Base-by-base conservation (phyloP, 2,888 invertebrate genomes). In the Crepidodera aurea region DNA sequence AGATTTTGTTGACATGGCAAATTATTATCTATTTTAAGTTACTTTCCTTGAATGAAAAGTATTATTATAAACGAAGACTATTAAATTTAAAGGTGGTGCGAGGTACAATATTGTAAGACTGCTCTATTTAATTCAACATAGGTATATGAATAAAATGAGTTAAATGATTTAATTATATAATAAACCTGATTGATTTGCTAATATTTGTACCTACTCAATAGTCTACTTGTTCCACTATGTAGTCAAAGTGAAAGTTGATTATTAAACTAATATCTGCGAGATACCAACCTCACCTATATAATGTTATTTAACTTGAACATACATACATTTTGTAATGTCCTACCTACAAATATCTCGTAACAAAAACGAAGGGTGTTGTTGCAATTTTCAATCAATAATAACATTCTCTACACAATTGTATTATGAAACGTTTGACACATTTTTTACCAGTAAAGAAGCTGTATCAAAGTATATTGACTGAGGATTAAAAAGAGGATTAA, bases 231-330 rank as follows among this genome's bases (percentile, higher is more conserved):
- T 53, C 15, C 39, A 29, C 44, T 22, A 5, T 27, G 40, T 37
- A 48, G n/a, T 32, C 7, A 46, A 62, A 63, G 63, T 59, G 63
- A 63, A 63, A 63, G 62, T 62, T 34, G 18, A 27, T 42, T 53
- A 37, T 40, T 58, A 58, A 50, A 53, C 15, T 15, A n/a, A 39
- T 53, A 46, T 40, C 34, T 12, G 22, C n/a, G 16, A 40, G 22
- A 44, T 51, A 16, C 48, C 37, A 15, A 57, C 57, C 57, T 57
- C 48, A 50, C 57, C 57, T 57, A 39, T 48, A 37, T 48, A 48
- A 48, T 57, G 57, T 57, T 57, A 39, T 27, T 39, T 40, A 53
- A 53, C 53, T 19, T 51, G 10, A 15, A 39, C 22, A 13, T 22
- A 7, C 15, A 53, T 53, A 42, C 8, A 54, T 42, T 54, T 29